These are phyloP conservation scores for Athene cunicularia DNA, from an alignment of 2,113 vertebrate genomes.

Conservation along the genomic window DNA sequence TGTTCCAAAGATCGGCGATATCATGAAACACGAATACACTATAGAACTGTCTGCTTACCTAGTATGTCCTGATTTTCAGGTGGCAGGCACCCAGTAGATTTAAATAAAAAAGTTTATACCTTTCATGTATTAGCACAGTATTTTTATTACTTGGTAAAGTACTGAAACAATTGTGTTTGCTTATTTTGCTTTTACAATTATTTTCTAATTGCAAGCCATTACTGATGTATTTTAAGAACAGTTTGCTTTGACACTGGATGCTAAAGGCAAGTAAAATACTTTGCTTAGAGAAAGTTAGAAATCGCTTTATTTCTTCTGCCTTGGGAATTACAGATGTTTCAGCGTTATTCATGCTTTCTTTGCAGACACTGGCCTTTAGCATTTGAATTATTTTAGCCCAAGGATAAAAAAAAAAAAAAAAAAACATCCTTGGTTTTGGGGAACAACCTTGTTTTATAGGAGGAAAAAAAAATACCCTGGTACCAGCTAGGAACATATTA, in stretches of 20 bases:
- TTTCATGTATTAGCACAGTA: background rate
- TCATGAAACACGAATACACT: background rate
- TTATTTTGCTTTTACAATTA: conserved; percentile 3
- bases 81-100: background rate
- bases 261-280: conserved; percentile 4
- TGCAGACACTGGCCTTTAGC: background rate
- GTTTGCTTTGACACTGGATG: background rate
- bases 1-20: background rate
- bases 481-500: conserved; percentile 72
- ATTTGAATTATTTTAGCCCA: conserved; percentile 29
- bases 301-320: background rate
- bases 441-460: conserved; percentile 39
- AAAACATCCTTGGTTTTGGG: conserved; percentile 47
- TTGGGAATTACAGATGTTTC: background rate
- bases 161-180: background rate
- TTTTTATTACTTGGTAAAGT: background rate
- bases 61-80: background rate
- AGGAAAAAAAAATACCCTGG: conserved; percentile 46
- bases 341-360: background rate
- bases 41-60: background rate
- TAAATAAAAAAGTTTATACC: background rate
- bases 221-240: conserved; percentile 9
- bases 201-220: conserved; percentile 11
- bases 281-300: background rate
- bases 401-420: background rate